Conservation (phyloP, 2,797 vertebrate species). For the Crocodylus rhombifer region DNA sequence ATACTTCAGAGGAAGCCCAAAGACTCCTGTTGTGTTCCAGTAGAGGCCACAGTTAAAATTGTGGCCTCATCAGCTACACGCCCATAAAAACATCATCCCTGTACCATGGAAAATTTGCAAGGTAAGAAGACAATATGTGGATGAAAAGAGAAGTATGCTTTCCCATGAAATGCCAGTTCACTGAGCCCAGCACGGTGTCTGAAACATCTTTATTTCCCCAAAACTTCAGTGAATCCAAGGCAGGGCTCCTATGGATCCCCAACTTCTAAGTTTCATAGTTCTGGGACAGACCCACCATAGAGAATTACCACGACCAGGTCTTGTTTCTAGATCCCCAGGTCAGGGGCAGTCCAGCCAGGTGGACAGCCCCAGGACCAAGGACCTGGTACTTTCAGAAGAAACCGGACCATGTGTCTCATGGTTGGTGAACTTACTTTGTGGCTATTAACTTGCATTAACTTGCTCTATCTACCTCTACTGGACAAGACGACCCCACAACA, state of each 20-base stretch:
- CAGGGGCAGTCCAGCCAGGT: not conserved
- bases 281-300: not conserved
- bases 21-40: not conserved
- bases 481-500: no score
- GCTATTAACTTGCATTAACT: no score
- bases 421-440: no score
- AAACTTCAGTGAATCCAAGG: constrained; percentile 52
- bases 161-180: constrained; percentile 8
- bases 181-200: not conserved
- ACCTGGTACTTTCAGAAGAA: not conserved
- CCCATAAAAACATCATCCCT: not conserved
- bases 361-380: not conserved
- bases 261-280: not conserved
- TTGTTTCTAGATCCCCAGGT: no score
- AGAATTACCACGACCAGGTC: no score
- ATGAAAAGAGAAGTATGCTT: not conserved
- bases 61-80: not conserved
- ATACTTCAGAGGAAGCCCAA: not conserved
- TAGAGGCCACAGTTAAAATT: not conserved
- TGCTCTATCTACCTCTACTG: no score
- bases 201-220: constrained; percentile 51
- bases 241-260: constrained; percentile 59
- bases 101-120: not conserved
- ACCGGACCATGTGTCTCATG: no score
- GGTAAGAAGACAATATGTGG: not conserved